Conservation (phyloP, 1,140 invertebrate genomes). For the Ptiloglossa arizonensis region DNA sequence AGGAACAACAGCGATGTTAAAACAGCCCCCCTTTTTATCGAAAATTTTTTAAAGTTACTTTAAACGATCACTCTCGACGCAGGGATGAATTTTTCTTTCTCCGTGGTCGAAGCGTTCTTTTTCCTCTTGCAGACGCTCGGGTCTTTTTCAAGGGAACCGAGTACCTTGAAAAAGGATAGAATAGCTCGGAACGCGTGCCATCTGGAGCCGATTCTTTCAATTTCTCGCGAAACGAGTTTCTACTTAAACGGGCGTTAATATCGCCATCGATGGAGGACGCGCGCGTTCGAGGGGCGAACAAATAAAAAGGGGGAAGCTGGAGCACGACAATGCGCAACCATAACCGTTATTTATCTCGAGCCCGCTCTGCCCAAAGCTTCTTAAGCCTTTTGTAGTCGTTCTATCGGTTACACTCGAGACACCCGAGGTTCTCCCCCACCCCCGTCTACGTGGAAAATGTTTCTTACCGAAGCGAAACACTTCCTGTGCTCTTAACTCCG, state of each 20-base stretch:
- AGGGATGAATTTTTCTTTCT: no score
- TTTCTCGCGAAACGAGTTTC: neutral
- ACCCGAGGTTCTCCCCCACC: no score
- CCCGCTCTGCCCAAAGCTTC: neutral
- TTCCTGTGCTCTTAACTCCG: neutral
- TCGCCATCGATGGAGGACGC: neutral
- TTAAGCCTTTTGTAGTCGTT: constrained; percentile 12
- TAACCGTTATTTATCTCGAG: neutral
- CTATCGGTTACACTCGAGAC: neutral
- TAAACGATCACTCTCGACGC: no score
- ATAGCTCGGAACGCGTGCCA: no score
- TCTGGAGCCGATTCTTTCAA: no score
- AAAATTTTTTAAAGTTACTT: no score
- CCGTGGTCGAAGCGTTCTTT: no score
- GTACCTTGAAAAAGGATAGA: no score
- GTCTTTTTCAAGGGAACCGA: no score
- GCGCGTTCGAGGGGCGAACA: neutral
- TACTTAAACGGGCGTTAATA: neutral
- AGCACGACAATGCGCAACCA: neutral
- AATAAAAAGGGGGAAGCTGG: neutral
- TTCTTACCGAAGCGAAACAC: neutral
- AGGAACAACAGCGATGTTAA: no score
- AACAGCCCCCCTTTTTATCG: no score
- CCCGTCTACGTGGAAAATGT: neutral
- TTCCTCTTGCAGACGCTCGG: no score